phyloP scores from a whole-genome alignment of 2,888 invertebrate species.

The Alsophila aescularia region DNA sequence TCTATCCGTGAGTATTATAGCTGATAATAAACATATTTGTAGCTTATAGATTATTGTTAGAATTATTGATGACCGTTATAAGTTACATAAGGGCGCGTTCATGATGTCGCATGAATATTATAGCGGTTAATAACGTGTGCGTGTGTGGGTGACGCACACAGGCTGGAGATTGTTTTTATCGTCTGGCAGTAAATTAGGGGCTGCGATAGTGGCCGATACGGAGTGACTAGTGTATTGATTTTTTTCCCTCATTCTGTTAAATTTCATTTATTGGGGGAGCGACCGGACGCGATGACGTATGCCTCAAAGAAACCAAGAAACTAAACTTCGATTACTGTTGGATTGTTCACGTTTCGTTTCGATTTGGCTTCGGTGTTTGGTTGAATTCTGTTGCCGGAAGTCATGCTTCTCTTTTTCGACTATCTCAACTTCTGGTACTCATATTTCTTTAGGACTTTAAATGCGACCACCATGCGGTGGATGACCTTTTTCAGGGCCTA shows the following conservation, averaged over 20 bases:
- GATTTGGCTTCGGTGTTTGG: neutral
- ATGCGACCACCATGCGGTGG: too few relatives aligned
- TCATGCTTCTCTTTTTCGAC: neutral
- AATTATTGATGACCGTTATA: slow-evolving; percentile 60
- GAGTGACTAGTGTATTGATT: slow-evolving; percentile 78
- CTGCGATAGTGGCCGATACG: slow-evolving; percentile 76
- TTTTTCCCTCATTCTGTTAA: slow-evolving; percentile 84
- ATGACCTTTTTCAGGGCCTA: too few relatives aligned
- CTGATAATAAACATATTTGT: slow-evolving; percentile 20
- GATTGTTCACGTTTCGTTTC: too few relatives aligned
- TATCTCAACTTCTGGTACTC: neutral
- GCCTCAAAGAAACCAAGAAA: neutral
- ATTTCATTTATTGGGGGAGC: slow-evolving; percentile 84
- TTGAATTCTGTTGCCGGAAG: slow-evolving; percentile 6
- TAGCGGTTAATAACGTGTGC: slow-evolving; percentile 43
- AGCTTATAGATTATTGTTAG: slow-evolving; percentile 34
- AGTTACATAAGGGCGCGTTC: slow-evolving; percentile 61
- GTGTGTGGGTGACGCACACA: slow-evolving; percentile 51
- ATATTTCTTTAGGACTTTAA: too few relatives aligned
- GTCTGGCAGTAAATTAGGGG: slow-evolving; percentile 76
- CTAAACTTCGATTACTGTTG: neutral
- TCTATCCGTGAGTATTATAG: slow-evolving; percentile 71
- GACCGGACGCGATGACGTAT: slow-evolving; percentile 46
- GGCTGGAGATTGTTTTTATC: slow-evolving; percentile 77
- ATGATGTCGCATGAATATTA: slow-evolving; percentile 73